phyloP scores from a whole-genome alignment of 2,797 vertebrate genomes.

The Hozukius guyotensis region DNA sequence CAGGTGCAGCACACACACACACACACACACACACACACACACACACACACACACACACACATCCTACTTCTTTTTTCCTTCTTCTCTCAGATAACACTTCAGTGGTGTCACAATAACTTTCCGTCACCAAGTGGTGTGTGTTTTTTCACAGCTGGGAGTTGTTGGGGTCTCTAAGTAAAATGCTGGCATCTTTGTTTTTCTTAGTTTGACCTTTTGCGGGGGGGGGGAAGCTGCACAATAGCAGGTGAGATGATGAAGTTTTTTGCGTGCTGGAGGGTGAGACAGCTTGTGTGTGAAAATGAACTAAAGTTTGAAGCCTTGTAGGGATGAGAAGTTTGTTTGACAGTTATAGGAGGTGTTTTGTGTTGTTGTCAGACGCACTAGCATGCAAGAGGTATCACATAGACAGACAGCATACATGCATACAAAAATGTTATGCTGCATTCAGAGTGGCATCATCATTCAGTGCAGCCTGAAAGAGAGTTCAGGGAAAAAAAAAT shows the following conservation, averaged over 20 bases:
- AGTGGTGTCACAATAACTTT: conserved; percentile 41
- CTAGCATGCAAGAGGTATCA: conserved; percentile 3
- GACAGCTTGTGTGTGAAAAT: conserved; percentile 18
- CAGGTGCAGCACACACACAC: conserved; percentile 22
- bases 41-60: not conserved
- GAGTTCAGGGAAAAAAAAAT: not conserved
- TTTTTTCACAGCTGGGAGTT: conserved; percentile 40
- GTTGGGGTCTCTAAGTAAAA: conserved; percentile 41
- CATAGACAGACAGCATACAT: not conserved
- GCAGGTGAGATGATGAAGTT: conserved; percentile 21
- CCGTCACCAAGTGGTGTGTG: conserved; percentile 25
- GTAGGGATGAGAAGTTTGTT: conserved; percentile 35
- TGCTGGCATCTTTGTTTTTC: conserved; percentile 17
- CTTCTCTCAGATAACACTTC: conserved; percentile 39
- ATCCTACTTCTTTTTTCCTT: conserved; percentile 5
- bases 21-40: not conserved
- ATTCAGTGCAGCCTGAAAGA: not conserved
- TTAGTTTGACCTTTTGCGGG: conserved; percentile 24
- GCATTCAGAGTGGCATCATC: not conserved
- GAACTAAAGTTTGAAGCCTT: conserved; percentile 26
- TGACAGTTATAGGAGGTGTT: conserved; percentile 29
- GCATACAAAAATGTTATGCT: not conserved
- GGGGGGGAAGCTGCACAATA: not conserved
- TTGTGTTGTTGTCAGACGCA: conserved; percentile 24
- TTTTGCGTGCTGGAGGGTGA: conserved; percentile 30